These are phyloP conservation scores for Nesoenas mayeri DNA, from an alignment of 2,113 vertebrate species.

Conservation along the genomic window DNA sequence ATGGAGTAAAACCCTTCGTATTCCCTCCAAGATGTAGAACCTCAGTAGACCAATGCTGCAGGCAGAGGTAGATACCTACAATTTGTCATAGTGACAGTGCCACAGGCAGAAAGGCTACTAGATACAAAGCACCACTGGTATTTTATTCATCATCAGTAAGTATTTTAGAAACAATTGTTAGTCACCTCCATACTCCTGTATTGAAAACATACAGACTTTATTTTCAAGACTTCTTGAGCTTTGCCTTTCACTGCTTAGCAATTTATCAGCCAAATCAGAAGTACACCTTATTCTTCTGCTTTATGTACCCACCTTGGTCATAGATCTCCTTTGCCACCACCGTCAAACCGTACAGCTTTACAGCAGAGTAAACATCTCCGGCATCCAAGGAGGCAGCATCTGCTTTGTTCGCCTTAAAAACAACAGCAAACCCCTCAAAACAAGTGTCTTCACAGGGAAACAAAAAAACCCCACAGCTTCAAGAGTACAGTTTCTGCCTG, in stretches of 20 bases:
- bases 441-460: neutral
- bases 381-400: constrained; percentile 86
- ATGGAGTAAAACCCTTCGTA: neutral
- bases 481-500: neutral
- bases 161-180: neutral
- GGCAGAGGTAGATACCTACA: neutral
- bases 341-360: constrained; percentile 84
- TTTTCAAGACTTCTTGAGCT: neutral
- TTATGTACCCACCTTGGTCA: constrained; percentile 75
- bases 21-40: neutral
- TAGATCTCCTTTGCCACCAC: constrained; percentile 86
- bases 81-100: neutral
- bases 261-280: neutral
- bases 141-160: neutral
- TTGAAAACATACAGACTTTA: fast-evolving
- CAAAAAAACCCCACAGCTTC: neutral
- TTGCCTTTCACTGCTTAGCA: neutral
- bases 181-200: neutral
- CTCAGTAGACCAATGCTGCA: neutral
- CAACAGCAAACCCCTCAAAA: neutral
- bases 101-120: neutral
- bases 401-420: constrained; percentile 84
- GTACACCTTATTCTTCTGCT: neutral
- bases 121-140: neutral
- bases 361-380: constrained; percentile 89